phyloP scores from a whole-genome alignment of 2,797 vertebrate species.

The Lepidocolaptes lacrymiger region DNA sequence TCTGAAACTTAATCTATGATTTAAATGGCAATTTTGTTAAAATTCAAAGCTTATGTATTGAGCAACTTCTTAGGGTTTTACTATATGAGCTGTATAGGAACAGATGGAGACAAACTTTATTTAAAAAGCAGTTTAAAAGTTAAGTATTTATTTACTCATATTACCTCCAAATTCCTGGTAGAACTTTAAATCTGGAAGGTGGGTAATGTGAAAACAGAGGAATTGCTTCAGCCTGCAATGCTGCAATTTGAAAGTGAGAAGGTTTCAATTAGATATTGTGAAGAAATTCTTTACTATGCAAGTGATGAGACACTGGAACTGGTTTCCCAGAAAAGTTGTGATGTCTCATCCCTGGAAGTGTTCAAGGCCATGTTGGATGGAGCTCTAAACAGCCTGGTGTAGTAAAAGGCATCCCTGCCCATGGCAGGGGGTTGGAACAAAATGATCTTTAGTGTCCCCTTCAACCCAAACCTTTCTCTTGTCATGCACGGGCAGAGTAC shows the following conservation, averaged over 20 bases:
- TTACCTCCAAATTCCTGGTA: not conserved
- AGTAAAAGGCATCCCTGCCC: not conserved
- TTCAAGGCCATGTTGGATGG: not conserved
- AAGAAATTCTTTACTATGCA: too few species aligned
- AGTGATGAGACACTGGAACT: not conserved
- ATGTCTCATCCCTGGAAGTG: not conserved
- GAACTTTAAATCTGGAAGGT: not conserved
- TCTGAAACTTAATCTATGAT: not conserved
- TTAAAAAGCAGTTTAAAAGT: not conserved
- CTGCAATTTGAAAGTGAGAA: not conserved
- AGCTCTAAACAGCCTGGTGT: fast-evolving
- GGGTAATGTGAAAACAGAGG: not conserved
- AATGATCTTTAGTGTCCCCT: not conserved
- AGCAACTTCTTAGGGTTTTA: not conserved
- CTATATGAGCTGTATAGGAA: not conserved
- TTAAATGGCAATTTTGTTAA: not conserved
- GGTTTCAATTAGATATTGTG: not conserved
- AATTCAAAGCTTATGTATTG: not conserved
- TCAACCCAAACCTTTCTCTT: not conserved
- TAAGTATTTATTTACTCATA: not conserved
- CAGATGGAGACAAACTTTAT: not conserved
- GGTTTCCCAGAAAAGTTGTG: not conserved
- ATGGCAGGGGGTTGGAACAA: fast-evolving
- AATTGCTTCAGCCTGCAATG: not conserved
- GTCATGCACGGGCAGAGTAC: not conserved